Evolutionary conservation across 2,797 vertebrate species (phyloP).

Genomic region (Darevskia mixta): DNA sequence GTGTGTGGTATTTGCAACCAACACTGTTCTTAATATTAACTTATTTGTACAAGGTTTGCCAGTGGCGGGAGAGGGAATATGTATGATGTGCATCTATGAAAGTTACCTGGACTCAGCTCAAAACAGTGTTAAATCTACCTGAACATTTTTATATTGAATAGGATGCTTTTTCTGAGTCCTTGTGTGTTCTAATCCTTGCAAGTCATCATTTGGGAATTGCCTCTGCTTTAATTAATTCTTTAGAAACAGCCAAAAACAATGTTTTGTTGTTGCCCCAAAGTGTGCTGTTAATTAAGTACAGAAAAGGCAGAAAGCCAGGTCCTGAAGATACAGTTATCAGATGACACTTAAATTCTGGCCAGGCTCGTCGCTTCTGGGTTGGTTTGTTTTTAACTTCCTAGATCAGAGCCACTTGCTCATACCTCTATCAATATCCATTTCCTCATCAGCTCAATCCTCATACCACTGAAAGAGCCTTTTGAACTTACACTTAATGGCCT

Average conservation of each 20-base stretch:
- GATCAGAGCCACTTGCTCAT: neutral
- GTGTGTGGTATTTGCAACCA: neutral
- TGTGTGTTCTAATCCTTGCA: neutral
- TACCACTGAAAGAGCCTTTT: neutral
- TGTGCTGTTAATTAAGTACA: neutral
- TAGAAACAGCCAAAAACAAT: neutral
- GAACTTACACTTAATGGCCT: neutral
- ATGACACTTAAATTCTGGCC: neutral
- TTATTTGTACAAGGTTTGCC: slow-evolving; percentile 39
- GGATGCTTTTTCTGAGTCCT: neutral
- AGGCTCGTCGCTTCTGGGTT: neutral
- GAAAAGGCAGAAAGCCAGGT: neutral
- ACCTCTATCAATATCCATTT: neutral
- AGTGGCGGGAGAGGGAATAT: neutral
- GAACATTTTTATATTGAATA: slow-evolving; percentile 4
- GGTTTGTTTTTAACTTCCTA: no score
- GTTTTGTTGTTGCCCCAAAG: neutral
- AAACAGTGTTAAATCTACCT: slow-evolving; percentile 14
- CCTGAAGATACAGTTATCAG: neutral
- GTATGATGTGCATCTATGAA: neutral
- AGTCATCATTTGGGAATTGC: neutral
- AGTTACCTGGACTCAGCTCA: neutral
- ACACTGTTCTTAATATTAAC: slow-evolving; percentile 31
- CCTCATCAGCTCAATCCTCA: neutral
- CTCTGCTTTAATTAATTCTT: neutral